Evolutionary conservation across 2,113 vertebrate species (phyloP).

Genomic region (Cyphomyrus plagiostoma): DNA sequence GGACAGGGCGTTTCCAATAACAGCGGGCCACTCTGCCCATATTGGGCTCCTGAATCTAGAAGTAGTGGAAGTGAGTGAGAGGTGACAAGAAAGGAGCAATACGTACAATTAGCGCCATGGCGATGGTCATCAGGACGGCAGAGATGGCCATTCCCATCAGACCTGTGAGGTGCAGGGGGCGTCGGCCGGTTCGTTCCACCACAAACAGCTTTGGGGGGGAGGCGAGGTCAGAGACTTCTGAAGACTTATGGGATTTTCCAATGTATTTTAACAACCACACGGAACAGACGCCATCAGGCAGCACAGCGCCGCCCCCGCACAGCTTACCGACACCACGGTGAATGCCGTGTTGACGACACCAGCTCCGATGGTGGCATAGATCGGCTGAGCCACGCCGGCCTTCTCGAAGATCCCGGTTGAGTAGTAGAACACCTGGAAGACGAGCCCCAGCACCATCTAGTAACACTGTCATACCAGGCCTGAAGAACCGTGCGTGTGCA

Average conservation of each 20-base stretch:
- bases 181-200: slow-evolving; percentile 80
- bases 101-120: slow-evolving; percentile 77
- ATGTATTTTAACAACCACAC: not conserved
- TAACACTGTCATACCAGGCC: not conserved
- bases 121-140: slow-evolving; percentile 79
- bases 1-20: not conserved
- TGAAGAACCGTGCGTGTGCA: not conserved
- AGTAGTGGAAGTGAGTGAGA: not conserved
- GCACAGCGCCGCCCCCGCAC: not conserved
- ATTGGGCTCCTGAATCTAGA: not conserved
- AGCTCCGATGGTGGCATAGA: slow-evolving; percentile 89
- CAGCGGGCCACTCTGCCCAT: not conserved
- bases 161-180: slow-evolving; percentile 82
- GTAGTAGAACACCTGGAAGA: slow-evolving; percentile 85
- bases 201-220: slow-evolving; percentile 70
- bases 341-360: slow-evolving; percentile 90
- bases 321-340: slow-evolving; percentile 87
- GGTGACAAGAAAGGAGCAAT: not conserved
- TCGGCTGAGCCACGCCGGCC: slow-evolving; percentile 79
- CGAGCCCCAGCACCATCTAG: not conserved
- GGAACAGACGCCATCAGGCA: not conserved
- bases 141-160: slow-evolving; percentile 83
- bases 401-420: slow-evolving; percentile 87
- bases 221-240: not conserved
- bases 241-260: not conserved